Evolutionary conservation across 2,888 invertebrate genomes (phyloP).

Genomic region (Criorhina ranunculi): DNA sequence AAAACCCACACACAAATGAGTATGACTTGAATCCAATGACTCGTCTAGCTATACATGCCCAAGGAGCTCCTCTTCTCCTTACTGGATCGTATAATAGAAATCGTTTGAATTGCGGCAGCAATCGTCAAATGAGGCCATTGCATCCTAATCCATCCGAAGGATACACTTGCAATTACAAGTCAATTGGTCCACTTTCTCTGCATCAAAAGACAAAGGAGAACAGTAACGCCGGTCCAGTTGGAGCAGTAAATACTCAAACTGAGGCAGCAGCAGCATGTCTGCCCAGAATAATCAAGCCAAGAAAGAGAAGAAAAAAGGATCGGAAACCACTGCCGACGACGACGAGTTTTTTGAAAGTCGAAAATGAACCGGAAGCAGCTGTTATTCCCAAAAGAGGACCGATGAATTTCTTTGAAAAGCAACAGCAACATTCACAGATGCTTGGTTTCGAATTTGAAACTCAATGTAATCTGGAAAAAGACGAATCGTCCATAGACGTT

Average conservation of each 20-base stretch:
- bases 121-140: constrained; percentile 57
- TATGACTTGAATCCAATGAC: constrained; percentile 85
- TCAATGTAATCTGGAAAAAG: constrained; percentile 58
- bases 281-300: constrained; percentile 94
- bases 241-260: constrained; percentile 79
- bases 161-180: constrained; percentile 52
- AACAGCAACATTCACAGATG: constrained; percentile 65
- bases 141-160: constrained; percentile 53
- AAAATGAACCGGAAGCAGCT: constrained; percentile 63
- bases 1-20: constrained; percentile 70
- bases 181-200: constrained; percentile 44
- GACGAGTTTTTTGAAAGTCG: constrained; percentile 53
- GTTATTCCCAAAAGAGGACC: constrained; percentile 47
- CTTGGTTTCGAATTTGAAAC: constrained; percentile 54
- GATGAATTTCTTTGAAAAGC: constrained; percentile 41
- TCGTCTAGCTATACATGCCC: constrained; percentile 92
- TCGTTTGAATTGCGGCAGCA: constrained; percentile 51
- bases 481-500: constrained; percentile 45
- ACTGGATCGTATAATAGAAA: constrained; percentile 64
- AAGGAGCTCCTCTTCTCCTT: constrained; percentile 93
- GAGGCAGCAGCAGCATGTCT: constrained; percentile 88
- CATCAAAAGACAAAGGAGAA: constrained; percentile 67
- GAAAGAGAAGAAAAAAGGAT: constrained; percentile 95
- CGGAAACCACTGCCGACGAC: constrained; percentile 87
- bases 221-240: constrained; percentile 26